These are phyloP conservation scores for Sthenelais limicola DNA, from an alignment of 2,888 invertebrate species.

Conservation along the genomic window DNA sequence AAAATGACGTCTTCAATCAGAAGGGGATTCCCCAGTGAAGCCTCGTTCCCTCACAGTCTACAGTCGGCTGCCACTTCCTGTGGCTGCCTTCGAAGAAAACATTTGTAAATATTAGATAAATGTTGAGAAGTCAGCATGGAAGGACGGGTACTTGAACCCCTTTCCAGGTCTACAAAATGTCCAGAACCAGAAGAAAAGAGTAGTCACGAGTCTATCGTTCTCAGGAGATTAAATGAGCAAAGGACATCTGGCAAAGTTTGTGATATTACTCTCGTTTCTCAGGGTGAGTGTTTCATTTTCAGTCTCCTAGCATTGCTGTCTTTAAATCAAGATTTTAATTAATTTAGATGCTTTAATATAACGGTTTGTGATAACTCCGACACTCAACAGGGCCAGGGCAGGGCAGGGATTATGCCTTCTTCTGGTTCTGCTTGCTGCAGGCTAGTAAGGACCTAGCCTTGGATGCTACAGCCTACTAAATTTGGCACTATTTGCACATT, in stretches of 20 bases:
- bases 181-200: conserved; percentile 5
- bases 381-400: background rate
- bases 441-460: too few relatives aligned
- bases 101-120: background rate
- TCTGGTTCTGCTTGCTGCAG: background rate
- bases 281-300: conserved; percentile 6
- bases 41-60: too few relatives aligned
- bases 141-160: conserved; percentile 20
- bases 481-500: too few relatives aligned
- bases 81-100: background rate
- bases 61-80: conserved; percentile 39
- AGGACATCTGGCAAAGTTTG: conserved; percentile 26
- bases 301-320: background rate
- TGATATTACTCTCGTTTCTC: conserved; percentile 16
- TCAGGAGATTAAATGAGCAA: conserved; percentile 22
- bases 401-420: background rate
- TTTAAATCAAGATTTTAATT: too few relatives aligned
- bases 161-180: conserved; percentile 9
- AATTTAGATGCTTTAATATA: too few relatives aligned
- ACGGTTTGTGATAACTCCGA: too few relatives aligned
- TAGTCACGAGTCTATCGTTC: conserved; percentile 1
- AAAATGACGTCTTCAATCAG: too few relatives aligned
- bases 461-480: too few relatives aligned
- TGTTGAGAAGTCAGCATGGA: conserved; percentile 19
- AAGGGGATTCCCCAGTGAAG: too few relatives aligned